Percentiles rank a stretch among this genome's conserved stretches.
phyloP scores from a whole-genome alignment of 1,140 invertebrate species.

The Caerostris extrusa region DNA sequence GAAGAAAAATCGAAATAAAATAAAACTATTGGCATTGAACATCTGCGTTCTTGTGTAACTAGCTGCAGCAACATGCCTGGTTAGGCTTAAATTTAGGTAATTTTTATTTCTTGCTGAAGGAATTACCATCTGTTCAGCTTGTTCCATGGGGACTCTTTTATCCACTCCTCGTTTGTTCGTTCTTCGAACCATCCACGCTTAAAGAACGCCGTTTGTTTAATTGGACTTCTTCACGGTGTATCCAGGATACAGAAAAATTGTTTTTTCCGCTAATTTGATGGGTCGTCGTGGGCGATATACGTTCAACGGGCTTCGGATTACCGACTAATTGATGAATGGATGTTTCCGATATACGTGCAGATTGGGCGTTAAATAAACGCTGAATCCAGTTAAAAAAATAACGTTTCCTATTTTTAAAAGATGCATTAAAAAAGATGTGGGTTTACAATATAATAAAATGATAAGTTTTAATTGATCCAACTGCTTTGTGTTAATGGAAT shows the following conservation, averaged over 20 bases:
- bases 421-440: background rate
- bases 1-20: background rate
- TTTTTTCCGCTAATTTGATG: background rate
- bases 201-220: slow-evolving; percentile 51
- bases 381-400: background rate
- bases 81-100: slow-evolving; percentile 17
- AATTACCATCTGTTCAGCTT: slow-evolving; percentile 41
- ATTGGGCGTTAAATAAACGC: background rate
- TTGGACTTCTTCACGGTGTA: slow-evolving; percentile 40
- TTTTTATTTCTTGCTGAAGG: slow-evolving; percentile 26
- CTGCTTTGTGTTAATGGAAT: too few relatives aligned
- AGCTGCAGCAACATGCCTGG: slow-evolving; percentile 26
- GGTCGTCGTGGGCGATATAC: background rate
- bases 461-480: too few relatives aligned
- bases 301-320: background rate
- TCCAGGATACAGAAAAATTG: slow-evolving; percentile 25
- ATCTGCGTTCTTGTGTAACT: background rate
- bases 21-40: slow-evolving; percentile 12
- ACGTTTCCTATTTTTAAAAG: background rate
- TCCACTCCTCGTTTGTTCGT: background rate
- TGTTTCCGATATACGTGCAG: background rate
- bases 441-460: background rate
- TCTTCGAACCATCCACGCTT: background rate
- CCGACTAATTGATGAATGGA: slow-evolving; percentile 8
- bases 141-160: slow-evolving; percentile 31